phyloP scores from a whole-genome alignment of 2,113 vertebrate genomes.

The Arvicanthis niloticus region DNA sequence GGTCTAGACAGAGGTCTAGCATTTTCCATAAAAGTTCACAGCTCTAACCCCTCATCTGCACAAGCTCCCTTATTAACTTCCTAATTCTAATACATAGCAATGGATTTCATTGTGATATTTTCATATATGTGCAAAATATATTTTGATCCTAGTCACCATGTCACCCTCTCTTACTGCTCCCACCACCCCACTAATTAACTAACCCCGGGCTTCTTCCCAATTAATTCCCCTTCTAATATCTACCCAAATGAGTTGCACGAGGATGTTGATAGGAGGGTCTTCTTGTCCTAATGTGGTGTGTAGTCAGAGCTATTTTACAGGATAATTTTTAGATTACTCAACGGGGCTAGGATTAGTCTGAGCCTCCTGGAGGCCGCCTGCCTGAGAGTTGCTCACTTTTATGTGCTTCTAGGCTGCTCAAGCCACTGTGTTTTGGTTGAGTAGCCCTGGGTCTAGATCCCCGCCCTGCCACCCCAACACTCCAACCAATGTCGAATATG shows the following conservation, averaged over 20 bases:
- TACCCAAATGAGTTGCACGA: background rate
- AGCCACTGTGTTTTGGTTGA: background rate
- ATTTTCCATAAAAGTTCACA: conserved; percentile 21
- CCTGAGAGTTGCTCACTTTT: too few relatives aligned
- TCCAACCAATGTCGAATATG: background rate
- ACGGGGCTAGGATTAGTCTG: background rate
- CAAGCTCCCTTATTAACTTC: background rate
- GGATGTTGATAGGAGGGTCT: background rate
- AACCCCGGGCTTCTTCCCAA: background rate
- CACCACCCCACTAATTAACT: background rate
- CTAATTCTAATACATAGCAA: background rate
- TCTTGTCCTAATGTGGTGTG: fast-evolving
- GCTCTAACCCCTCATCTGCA: background rate
- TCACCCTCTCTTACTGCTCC: too few relatives aligned
- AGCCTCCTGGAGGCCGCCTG: background rate
- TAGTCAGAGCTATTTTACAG: background rate
- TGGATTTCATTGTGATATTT: background rate
- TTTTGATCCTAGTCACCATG: background rate
- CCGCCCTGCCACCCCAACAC: background rate
- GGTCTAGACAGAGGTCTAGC: background rate
- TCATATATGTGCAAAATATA: background rate
- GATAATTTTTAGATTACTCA: background rate
- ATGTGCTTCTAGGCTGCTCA: background rate
- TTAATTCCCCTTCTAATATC: background rate
- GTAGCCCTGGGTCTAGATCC: background rate